Conservation (phyloP, 2,113 vertebrate species). For the Charadrius vociferus region DNA sequence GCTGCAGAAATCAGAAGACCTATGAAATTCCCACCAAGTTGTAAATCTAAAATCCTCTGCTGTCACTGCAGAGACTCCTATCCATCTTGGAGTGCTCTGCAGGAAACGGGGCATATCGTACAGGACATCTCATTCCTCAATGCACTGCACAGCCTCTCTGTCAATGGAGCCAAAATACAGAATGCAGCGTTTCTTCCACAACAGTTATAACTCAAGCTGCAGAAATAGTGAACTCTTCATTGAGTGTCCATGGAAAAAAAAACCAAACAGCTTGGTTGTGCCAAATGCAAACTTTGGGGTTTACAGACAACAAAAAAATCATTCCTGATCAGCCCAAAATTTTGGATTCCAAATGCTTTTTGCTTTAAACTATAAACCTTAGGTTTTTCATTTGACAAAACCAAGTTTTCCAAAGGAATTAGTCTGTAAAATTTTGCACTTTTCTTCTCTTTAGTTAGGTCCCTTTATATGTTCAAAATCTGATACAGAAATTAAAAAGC, state of each 20-base stretch:
- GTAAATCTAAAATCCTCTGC: background rate
- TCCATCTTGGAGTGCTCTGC: accelerated
- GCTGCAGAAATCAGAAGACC: background rate
- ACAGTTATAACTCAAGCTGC: background rate
- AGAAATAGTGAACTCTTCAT: background rate
- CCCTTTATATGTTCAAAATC: background rate
- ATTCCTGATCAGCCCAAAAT: background rate
- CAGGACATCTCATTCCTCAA: background rate
- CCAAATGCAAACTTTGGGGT: background rate
- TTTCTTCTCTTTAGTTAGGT: background rate
- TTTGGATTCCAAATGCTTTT: background rate
- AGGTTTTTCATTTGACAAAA: background rate
- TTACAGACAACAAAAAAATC: background rate
- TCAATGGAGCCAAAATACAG: background rate
- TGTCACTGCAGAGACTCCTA: background rate
- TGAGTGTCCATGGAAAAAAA: background rate
- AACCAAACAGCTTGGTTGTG: no score
- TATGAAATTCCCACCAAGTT: accelerated
- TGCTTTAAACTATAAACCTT: background rate
- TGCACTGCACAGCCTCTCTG: background rate
- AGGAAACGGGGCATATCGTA: background rate
- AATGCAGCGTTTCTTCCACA: background rate
- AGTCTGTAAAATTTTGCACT: accelerated
- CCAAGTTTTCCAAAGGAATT: background rate
- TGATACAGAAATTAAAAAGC: background rate